A percentile compares a stretch with the other conserved stretches of the same genome.
Evolutionary conservation across 2,888 invertebrate genomes (phyloP).

Genomic region (Scaptomyza parva): DNA sequence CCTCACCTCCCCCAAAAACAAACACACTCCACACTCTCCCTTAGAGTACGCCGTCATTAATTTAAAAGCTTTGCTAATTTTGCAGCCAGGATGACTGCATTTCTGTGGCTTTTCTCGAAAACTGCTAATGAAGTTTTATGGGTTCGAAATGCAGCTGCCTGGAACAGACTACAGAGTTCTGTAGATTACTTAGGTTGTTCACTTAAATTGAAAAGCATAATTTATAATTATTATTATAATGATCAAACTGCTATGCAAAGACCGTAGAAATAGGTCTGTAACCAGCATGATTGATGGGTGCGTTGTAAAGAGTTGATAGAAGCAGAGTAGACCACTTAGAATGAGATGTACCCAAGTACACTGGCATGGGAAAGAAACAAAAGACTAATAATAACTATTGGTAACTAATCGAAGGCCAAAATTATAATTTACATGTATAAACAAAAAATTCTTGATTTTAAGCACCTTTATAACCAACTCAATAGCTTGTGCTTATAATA

Average conservation of each 20-base stretch:
- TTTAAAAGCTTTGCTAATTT: conserved; percentile 75
- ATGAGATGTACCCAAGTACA: not conserved
- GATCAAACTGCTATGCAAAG: conserved; percentile 14
- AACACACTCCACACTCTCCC: not conserved
- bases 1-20: not conserved
- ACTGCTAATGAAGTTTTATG: conserved; percentile 76
- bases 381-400: not conserved
- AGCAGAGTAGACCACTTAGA: not conserved
- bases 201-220: conserved; percentile 51
- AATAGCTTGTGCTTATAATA: conserved; percentile 4
- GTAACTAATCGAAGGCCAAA: not conserved
- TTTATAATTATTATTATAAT: conserved; percentile 49
- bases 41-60: conserved; percentile 62
- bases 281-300: conserved; percentile 12
- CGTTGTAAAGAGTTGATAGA: not conserved
- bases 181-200: conserved; percentile 46
- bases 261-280: not conserved
- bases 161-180: not conserved
- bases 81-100: conserved; percentile 35
- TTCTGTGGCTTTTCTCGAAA: conserved; percentile 16
- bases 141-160: conserved; percentile 63
- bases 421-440: no score
- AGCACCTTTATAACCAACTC: not conserved
- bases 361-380: not conserved
- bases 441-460: conserved; percentile 1